Evolutionary conservation across 2,113 vertebrate genomes (phyloP).

Genomic region (Psittacula cyanocephala): DNA sequence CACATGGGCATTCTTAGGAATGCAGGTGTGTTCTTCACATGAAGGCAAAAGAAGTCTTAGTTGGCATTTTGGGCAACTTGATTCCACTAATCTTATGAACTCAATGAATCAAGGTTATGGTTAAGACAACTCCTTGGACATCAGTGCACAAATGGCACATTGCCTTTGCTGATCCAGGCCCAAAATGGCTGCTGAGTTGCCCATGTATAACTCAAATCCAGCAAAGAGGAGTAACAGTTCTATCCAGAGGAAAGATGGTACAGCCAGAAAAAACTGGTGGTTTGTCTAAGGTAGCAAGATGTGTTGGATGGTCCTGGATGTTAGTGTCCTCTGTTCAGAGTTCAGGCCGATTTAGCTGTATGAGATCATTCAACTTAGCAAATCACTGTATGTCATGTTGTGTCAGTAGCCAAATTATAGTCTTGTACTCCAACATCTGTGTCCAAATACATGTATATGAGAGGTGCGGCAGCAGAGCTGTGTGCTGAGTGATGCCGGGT

Average conservation of each 20-base stretch:
- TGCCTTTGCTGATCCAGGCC: neutral
- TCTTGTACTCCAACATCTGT: neutral
- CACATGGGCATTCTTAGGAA: constrained; percentile 1
- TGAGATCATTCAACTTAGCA: neutral
- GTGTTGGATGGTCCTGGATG: neutral
- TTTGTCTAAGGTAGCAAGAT: neutral
- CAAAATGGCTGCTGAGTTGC: neutral
- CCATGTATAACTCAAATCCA: neutral
- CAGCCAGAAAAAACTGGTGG: neutral
- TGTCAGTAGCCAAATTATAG: neutral
- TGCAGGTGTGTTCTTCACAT: neutral
- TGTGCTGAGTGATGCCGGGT: neutral
- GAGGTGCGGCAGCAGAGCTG: neutral
- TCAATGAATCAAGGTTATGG: neutral
- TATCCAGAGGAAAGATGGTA: neutral
- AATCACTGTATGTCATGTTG: neutral
- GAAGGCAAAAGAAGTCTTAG: neutral
- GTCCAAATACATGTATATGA: neutral
- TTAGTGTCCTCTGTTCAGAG: neutral
- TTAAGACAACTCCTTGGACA: neutral
- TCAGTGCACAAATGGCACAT: neutral
- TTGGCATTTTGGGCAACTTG: neutral
- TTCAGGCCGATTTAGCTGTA: neutral
- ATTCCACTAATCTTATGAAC: neutral
- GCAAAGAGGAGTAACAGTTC: neutral